phyloP scores from a whole-genome alignment of 1,140 invertebrate genomes.

The Caenorhabditis briggsae region DNA sequence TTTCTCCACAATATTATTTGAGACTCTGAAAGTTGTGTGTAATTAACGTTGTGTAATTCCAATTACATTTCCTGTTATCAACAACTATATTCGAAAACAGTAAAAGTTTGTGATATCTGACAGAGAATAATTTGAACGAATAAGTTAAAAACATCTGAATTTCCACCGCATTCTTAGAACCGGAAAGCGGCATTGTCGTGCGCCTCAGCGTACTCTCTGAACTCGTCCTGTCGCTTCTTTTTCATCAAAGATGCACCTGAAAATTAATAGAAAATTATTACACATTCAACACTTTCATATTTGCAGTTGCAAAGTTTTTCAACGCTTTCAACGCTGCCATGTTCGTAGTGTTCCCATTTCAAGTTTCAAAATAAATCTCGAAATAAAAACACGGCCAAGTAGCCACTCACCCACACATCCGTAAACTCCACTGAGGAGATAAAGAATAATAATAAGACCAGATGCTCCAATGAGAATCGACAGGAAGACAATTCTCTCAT shows the following conservation, averaged over 20 bases:
- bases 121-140: neutral
- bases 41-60: too few relatives aligned
- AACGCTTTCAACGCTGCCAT: too few relatives aligned
- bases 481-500: conserved; percentile 5
- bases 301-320: too few relatives aligned
- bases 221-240: conserved; percentile 27
- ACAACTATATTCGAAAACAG: neutral
- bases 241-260: conserved; percentile 34
- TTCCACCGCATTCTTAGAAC: conserved; percentile 31
- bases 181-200: conserved; percentile 51
- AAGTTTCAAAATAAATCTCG: too few relatives aligned
- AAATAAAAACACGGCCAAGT: too few relatives aligned
- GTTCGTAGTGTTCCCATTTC: too few relatives aligned
- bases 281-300: too few relatives aligned
- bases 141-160: neutral
- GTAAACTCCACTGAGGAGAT: conserved; percentile 1
- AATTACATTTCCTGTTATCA: too few relatives aligned
- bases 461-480: conserved; percentile 11
- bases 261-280: neutral
- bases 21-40: too few relatives aligned
- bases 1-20: too few relatives aligned
- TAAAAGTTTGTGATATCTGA: neutral
- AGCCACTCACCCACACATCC: neutral
- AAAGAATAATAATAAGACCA: conserved; percentile 28
- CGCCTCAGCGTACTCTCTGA: conserved; percentile 42